Percentiles rank a stretch among this genome's conserved stretches.
These are phyloP conservation scores for Lasioglossum lativentre DNA, from an alignment of 2,888 invertebrate genomes.

Conservation along the genomic window DNA sequence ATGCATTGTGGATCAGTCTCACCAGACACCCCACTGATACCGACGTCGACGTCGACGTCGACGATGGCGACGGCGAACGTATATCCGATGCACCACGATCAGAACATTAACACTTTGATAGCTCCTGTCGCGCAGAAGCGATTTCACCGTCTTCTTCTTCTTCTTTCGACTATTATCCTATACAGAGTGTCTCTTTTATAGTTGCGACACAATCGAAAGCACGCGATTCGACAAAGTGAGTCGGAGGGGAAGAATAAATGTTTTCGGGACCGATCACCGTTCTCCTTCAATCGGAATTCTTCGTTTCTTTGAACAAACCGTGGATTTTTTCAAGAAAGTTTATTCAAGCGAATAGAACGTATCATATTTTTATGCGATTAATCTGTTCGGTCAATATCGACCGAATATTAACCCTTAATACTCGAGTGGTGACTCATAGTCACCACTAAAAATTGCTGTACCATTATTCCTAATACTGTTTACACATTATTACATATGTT, in stretches of 20 bases:
- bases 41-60: slow-evolving; percentile 47
- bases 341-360: neutral
- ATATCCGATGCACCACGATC: neutral
- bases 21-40: slow-evolving; percentile 64
- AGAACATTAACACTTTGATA: neutral
- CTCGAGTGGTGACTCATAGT: too few species aligned
- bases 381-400: too few species aligned
- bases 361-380: neutral
- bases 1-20: slow-evolving; percentile 72
- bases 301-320: neutral
- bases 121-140: neutral
- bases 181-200: neutral
- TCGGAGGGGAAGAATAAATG: neutral
- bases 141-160: neutral
- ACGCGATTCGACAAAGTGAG: neutral
- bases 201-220: neutral
- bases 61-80: slow-evolving; percentile 11
- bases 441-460: too few species aligned
- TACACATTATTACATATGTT: too few species aligned
- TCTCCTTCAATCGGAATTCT: neutral
- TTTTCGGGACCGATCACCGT: neutral
- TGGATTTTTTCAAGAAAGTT: neutral
- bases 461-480: too few species aligned
- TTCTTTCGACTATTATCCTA: neutral
- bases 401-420: too few species aligned